phyloP scores from a whole-genome alignment of 2,113 vertebrate genomes.

The Nycticorax nycticorax region DNA sequence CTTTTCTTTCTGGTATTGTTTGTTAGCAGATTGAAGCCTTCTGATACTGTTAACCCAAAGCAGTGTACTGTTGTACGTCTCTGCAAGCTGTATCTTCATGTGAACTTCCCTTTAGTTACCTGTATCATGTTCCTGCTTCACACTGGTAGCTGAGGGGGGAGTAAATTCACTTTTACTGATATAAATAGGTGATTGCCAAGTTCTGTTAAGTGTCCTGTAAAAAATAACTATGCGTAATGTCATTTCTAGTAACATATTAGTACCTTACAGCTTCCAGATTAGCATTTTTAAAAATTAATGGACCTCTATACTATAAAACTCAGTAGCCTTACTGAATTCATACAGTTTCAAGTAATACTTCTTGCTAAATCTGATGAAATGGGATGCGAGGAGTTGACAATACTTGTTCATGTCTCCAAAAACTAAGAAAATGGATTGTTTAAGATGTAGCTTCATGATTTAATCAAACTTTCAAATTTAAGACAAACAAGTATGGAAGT shows the following conservation, averaged over 20 bases:
- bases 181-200: neutral
- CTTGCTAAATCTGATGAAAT: neutral
- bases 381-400: neutral
- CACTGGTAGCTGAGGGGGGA: neutral
- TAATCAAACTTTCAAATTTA: neutral
- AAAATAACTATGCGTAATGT: neutral
- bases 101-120: neutral
- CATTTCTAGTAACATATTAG: neutral
- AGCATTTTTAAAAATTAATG: neutral
- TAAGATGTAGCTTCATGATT: neutral
- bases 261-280: neutral
- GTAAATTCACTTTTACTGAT: neutral
- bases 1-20: neutral
- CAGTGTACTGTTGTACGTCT: accelerated
- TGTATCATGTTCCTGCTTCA: neutral
- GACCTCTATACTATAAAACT: neutral
- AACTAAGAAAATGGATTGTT: neutral
- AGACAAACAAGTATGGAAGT: accelerated
- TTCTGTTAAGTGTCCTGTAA: neutral
- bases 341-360: neutral
- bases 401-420: neutral
- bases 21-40: neutral
- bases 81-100: neutral
- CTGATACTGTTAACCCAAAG: neutral
- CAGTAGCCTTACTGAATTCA: neutral